Evolutionary conservation across 2,113 vertebrate species (phyloP).

Genomic region (Rhombomys opimus): DNA sequence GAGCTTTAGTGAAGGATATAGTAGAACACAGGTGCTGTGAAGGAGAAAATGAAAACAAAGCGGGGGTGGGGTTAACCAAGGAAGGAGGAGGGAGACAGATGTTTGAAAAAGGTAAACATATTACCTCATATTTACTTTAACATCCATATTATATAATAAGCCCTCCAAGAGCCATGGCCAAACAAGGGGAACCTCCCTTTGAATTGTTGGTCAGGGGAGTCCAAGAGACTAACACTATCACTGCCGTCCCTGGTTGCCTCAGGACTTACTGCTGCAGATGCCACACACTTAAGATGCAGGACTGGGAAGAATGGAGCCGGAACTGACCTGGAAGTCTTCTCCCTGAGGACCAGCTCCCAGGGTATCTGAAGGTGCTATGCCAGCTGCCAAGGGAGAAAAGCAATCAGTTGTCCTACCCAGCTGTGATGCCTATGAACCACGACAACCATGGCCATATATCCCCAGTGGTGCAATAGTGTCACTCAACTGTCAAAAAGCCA

Average conservation of each 20-base stretch:
- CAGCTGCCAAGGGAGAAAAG: not conserved
- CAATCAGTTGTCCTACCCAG: not conserved
- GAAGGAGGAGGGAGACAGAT: not conserved
- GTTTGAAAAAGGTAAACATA: not conserved
- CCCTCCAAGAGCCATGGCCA: not conserved
- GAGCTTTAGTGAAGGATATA: not conserved
- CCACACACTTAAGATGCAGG: not conserved
- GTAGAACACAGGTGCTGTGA: not conserved
- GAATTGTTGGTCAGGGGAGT: not conserved
- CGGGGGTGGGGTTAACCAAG: not conserved
- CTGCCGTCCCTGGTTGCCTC: not conserved
- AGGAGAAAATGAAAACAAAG: too few relatives aligned
- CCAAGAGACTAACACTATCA: not conserved
- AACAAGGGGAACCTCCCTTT: not conserved
- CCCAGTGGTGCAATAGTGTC: not conserved
- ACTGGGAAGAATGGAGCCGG: not conserved
- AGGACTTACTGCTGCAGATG: not conserved
- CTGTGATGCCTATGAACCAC: not conserved
- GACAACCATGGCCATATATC: not conserved
- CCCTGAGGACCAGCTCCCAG: not conserved
- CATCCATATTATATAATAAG: not conserved
- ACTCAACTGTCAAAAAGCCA: not conserved
- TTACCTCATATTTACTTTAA: not conserved
- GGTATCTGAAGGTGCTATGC: not conserved
- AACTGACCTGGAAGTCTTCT: not conserved